phyloP scores from a whole-genome alignment of 2,888 invertebrate species.

The Archips crataeganus region DNA sequence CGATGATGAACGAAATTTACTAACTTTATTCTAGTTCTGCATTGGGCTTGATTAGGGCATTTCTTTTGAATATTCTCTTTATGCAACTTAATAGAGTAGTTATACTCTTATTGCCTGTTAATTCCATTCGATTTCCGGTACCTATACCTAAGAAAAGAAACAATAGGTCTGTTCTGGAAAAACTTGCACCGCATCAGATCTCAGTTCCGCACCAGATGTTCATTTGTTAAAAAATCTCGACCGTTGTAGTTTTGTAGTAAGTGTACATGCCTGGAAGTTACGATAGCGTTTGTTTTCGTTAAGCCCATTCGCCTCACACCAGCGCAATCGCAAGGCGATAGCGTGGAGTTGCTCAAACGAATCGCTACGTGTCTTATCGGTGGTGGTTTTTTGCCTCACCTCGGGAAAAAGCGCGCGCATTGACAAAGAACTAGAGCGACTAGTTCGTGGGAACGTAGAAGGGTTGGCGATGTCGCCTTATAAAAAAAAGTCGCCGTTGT shows the following conservation, averaged over 20 bases:
- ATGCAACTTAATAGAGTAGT: too few relatives aligned
- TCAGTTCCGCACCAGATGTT: not conserved
- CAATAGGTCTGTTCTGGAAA: too few relatives aligned
- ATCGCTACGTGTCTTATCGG: slow-evolving; percentile 9
- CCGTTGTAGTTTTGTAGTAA: not conserved
- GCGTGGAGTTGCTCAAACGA: slow-evolving; percentile 1
- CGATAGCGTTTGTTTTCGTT: slow-evolving; percentile 15
- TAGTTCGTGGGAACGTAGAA: slow-evolving; percentile 16
- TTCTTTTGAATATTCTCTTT: too few relatives aligned
- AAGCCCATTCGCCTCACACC: not conserved
- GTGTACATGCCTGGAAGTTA: not conserved
- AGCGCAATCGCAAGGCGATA: slow-evolving; percentile 3
- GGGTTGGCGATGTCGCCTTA: slow-evolving; percentile 8
- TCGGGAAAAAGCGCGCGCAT: not conserved
- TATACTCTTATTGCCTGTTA: too few relatives aligned
- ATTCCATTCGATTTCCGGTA: too few relatives aligned
- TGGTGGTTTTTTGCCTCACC: not conserved
- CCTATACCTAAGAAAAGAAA: too few relatives aligned
- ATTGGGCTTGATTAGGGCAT: too few relatives aligned
- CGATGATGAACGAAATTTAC: too few relatives aligned
- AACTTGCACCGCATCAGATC: too few relatives aligned
- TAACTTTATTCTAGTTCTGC: too few relatives aligned
- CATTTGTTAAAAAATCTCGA: not conserved
- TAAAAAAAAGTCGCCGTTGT: slow-evolving; percentile 11
- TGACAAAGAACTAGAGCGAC: slow-evolving; percentile 12